phyloP scores from a whole-genome alignment of 2,113 vertebrate species.

The Ochotona princeps region DNA sequence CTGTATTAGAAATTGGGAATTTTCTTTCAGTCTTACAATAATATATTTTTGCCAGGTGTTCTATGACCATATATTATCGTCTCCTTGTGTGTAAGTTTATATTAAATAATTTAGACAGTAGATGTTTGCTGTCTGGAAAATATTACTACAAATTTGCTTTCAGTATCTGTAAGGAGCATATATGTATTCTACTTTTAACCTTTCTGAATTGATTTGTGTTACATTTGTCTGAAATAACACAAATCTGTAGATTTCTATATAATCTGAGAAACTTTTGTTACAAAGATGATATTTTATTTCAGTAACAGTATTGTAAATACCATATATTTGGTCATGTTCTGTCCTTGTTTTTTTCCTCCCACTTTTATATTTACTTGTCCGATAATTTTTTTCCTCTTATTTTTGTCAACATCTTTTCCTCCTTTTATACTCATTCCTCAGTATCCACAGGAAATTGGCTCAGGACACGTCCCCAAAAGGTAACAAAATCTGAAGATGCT shows the following conservation, averaged over 20 bases:
- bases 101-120: conserved; percentile 28
- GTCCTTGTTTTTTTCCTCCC: background rate
- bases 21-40: background rate
- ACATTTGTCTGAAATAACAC: background rate
- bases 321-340: background rate
- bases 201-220: conserved; percentile 19
- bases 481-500: no score
- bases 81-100: background rate
- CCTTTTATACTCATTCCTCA: background rate
- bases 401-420: conserved; percentile 17
- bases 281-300: background rate
- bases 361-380: conserved; percentile 25
- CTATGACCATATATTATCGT: background rate
- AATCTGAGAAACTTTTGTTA: background rate
- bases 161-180: background rate
- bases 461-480: no score
- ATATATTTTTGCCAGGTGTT: conserved; percentile 30
- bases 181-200: background rate
- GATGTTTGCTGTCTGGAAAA: conserved; percentile 1
- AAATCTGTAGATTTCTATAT: background rate
- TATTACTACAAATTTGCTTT: background rate
- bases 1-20: background rate
- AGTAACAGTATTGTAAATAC: background rate
- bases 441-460: no score
- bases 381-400: conserved; percentile 13